These are phyloP conservation scores for Dromiciops gliroides DNA, from an alignment of 2,113 vertebrate species.

Conservation along the genomic window DNA sequence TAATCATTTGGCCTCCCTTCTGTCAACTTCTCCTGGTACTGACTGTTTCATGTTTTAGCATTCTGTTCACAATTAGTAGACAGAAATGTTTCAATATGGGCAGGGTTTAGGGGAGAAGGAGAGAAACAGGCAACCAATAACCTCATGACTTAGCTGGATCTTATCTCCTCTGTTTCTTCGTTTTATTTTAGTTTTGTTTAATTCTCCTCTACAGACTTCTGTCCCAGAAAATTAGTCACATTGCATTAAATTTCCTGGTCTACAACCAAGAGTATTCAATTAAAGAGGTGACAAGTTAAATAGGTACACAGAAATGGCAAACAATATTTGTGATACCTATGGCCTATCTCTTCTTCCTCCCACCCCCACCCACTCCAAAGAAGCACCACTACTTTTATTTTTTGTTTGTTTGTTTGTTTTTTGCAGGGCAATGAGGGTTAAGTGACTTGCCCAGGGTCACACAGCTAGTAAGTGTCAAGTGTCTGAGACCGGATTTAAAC, in stretches of 20 bases:
- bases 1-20: constrained; percentile 44
- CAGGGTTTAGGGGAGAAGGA: not conserved
- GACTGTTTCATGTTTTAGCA: constrained; percentile 4
- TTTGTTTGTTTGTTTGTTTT: too few relatives aligned
- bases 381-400: not conserved
- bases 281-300: not conserved
- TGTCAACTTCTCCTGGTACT: constrained; percentile 2
- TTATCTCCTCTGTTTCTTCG: not conserved
- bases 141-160: not conserved
- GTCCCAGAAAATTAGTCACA: constrained; percentile 39
- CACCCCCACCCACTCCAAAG: not conserved
- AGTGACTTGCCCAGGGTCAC: too few relatives aligned
- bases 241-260: not conserved
- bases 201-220: not conserved
- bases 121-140: not conserved
- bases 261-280: not conserved
- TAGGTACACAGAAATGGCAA: not conserved
- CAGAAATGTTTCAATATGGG: not conserved
- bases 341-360: not conserved
- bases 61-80: constrained; percentile 6
- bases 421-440: too few relatives aligned
- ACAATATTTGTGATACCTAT: not conserved
- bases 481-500: too few relatives aligned
- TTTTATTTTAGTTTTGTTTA: not conserved
- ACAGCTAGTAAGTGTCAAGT: too few relatives aligned